Percentiles rank a stretch among this genome's conserved stretches.
Conservation (phyloP, 1,140 invertebrate genomes). For the Calephelis virginiensis region DNA sequence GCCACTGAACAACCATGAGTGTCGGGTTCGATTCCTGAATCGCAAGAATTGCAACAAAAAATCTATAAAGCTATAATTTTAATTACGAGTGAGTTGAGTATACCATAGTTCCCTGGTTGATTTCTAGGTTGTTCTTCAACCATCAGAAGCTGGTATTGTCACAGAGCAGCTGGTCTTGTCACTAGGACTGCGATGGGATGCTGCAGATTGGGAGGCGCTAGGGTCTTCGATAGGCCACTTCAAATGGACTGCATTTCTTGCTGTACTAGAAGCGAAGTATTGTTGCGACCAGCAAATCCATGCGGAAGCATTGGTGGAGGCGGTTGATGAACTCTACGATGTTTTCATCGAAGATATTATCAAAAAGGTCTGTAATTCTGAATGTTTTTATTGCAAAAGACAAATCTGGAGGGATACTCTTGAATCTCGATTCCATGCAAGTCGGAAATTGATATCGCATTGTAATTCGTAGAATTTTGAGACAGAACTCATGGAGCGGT, state of each 20-base stretch:
- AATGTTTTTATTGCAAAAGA: no score
- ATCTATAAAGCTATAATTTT: no score
- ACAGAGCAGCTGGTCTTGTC: conserved; percentile 83
- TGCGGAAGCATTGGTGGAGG: conserved; percentile 82
- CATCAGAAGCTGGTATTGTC: conserved; percentile 82
- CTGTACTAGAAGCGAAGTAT: conserved; percentile 86
- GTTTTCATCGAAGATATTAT: conserved; percentile 89
- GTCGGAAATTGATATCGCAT: no score
- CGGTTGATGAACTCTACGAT: conserved; percentile 86
- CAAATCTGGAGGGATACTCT: no score
- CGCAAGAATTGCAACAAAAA: no score
- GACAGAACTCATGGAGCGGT: no score
- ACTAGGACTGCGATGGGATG: conserved; percentile 83
- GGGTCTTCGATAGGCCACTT: conserved; percentile 81
- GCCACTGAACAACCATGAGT: no score
- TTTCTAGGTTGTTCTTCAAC: conserved; percentile 82
- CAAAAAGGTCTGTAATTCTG: conserved; percentile 82
- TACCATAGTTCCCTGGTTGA: no score
- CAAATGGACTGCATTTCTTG: conserved; percentile 83
- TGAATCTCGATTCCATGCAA: no score
- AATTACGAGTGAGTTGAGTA: no score
- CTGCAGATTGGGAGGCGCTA: conserved; percentile 82
- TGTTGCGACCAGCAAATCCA: conserved; percentile 80
- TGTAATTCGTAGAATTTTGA: no score
- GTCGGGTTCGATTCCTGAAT: no score